phyloP scores from a whole-genome alignment of 2,797 vertebrate species.

The Poecilia velifera region DNA sequence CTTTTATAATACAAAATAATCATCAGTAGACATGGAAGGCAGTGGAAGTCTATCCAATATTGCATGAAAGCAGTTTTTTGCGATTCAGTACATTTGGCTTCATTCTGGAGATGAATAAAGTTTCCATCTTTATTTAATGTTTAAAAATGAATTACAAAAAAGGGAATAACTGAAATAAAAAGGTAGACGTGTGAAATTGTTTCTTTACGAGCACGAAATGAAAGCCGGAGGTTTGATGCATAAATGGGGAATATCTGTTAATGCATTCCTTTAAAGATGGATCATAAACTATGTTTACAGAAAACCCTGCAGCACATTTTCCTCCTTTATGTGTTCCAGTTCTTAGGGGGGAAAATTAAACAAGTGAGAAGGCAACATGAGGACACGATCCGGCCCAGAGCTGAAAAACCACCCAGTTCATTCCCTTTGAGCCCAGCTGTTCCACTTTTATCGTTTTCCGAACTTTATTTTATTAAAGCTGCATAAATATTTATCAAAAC shows the following conservation, averaged over 20 bases:
- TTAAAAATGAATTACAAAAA: background rate
- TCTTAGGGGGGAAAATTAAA: background rate
- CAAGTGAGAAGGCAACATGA: background rate
- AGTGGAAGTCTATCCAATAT: background rate
- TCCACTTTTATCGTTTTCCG: background rate
- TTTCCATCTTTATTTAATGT: background rate
- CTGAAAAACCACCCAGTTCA: background rate
- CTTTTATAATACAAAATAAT: background rate
- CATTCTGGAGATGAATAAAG: background rate
- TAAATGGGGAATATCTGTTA: background rate
- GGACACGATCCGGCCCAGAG: background rate
- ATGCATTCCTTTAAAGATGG: background rate
- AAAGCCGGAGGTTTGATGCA: background rate
- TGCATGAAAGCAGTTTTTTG: background rate
- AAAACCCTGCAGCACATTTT: background rate
- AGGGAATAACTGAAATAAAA: background rate
- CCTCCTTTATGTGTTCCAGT: no score
- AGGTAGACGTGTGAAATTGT: background rate
- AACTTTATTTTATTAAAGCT: slow-evolving; percentile 2
- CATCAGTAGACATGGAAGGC: background rate
- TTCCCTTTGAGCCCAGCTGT: background rate
- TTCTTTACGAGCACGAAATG: background rate
- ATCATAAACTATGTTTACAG: background rate
- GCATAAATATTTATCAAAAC: slow-evolving; percentile 5
- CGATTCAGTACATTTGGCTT: background rate